Percentiles rank a stretch among this genome's conserved stretches.
phyloP scores from a whole-genome alignment of 2,888 invertebrate species.

The Cheilosia vernalis region DNA sequence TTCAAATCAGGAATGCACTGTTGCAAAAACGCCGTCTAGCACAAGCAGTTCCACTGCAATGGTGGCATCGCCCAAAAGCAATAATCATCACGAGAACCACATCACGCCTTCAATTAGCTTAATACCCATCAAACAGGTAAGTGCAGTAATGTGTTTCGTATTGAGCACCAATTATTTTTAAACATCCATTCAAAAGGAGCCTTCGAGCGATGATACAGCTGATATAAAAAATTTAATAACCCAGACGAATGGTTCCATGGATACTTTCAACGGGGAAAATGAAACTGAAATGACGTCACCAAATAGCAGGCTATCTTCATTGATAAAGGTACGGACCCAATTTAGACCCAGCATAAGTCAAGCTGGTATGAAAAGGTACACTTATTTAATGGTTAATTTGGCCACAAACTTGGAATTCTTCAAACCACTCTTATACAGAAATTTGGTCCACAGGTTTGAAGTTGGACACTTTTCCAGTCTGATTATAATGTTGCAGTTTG shows the following conservation, averaged over 20 bases:
- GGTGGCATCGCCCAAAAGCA: slow-evolving; percentile 77
- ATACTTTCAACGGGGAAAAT: slow-evolving; percentile 81
- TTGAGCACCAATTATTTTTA: not conserved
- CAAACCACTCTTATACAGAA: too few relatives aligned
- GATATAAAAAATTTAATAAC: slow-evolving; percentile 70
- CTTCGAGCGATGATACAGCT: slow-evolving; percentile 77
- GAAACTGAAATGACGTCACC: slow-evolving; percentile 84
- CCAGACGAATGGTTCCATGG: slow-evolving; percentile 76
- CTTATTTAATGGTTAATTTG: not conserved
- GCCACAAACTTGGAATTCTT: too few relatives aligned
- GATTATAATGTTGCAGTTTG: too few relatives aligned
- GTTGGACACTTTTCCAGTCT: too few relatives aligned
- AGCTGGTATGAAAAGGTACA: not conserved
- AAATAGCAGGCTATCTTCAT: slow-evolving; percentile 89
- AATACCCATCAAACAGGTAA: slow-evolving; percentile 92
- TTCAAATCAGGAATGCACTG: slow-evolving; percentile 79
- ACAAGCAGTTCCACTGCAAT: slow-evolving; percentile 77
- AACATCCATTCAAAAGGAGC: slow-evolving; percentile 77
- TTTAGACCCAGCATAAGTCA: not conserved
- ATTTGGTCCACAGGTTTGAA: too few relatives aligned
- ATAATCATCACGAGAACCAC: slow-evolving; percentile 83
- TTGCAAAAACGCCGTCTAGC: slow-evolving; percentile 81
- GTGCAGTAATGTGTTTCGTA: slow-evolving; percentile 30
- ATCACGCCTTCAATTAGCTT: slow-evolving; percentile 94
- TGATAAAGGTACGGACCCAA: slow-evolving; percentile 87